Conservation (phyloP, 1,140 invertebrate species). For the Antheraea pernyi region DNA sequence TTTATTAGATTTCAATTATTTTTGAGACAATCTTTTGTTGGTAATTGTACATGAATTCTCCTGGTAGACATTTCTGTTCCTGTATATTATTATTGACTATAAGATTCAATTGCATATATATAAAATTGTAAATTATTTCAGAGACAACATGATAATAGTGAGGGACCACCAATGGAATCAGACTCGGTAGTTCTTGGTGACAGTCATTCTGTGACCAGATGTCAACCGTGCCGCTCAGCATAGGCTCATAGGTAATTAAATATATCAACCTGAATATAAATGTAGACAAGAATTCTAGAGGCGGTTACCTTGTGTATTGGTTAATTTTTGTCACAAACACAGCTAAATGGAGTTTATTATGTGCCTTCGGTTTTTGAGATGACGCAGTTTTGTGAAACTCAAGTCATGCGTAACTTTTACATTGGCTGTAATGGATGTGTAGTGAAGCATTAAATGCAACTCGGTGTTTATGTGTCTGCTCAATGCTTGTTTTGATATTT, state of each 20-base stretch:
- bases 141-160: slow-evolving; percentile 83
- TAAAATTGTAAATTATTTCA: slow-evolving; percentile 60
- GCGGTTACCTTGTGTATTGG: background rate
- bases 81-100: too few species aligned
- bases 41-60: too few species aligned
- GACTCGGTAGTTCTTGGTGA: slow-evolving; percentile 82
- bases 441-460: slow-evolving; percentile 10
- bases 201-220: slow-evolving; percentile 65
- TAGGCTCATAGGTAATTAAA: slow-evolving; percentile 24
- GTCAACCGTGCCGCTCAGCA: slow-evolving; percentile 65
- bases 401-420: slow-evolving; percentile 7
- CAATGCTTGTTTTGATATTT: slow-evolving; percentile 6
- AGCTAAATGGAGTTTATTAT: slow-evolving; percentile 3
- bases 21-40: too few species aligned
- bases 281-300: background rate
- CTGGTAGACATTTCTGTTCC: too few species aligned
- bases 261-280: background rate
- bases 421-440: slow-evolving; percentile 1
- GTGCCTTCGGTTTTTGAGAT: slow-evolving; percentile 9
- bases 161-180: slow-evolving; percentile 79
- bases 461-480: slow-evolving; percentile 6
- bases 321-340: slow-evolving; percentile 3
- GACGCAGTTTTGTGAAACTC: slow-evolving; percentile 5
- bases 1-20: too few species aligned
- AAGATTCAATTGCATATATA: too few species aligned